Evolutionary conservation across 2,113 vertebrate species (phyloP).

Genomic region (Lepidothrix coronata): DNA sequence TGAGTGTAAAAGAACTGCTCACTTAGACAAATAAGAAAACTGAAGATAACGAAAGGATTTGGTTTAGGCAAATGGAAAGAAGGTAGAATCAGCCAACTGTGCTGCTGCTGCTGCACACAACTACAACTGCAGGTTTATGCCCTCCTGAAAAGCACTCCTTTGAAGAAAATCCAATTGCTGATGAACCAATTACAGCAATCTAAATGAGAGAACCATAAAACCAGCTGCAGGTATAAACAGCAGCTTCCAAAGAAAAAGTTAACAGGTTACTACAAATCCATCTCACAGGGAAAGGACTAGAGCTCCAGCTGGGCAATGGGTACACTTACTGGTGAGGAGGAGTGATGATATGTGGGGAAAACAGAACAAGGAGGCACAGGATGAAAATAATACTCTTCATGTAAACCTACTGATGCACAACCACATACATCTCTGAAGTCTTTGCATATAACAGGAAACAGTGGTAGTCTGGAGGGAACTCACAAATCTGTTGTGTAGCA

Average conservation of each 20-base stretch:
- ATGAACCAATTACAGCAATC: background rate
- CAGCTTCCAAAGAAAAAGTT: background rate
- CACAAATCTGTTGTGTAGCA: background rate
- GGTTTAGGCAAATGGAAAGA: background rate
- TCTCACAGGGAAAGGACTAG: background rate
- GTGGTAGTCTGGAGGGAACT: background rate
- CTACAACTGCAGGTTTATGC: rapidly evolving
- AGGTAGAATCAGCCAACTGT: background rate
- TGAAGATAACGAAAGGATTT: background rate
- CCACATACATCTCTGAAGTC: background rate
- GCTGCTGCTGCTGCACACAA: background rate
- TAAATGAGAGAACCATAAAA: background rate
- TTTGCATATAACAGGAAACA: background rate
- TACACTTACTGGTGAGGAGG: background rate
- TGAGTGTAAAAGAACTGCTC: background rate
- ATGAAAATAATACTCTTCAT: background rate
- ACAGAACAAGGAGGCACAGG: background rate
- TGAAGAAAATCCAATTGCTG: background rate
- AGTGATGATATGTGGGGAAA: background rate
- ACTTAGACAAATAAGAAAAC: background rate
- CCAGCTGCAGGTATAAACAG: background rate
- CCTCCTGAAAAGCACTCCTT: background rate
- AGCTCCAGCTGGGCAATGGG: background rate
- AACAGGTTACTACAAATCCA: background rate
- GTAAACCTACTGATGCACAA: background rate